Percentiles rank a stretch among this genome's conserved stretches.
phyloP scores from a whole-genome alignment of 2,113 vertebrate genomes.

The Scomber scombrus region DNA sequence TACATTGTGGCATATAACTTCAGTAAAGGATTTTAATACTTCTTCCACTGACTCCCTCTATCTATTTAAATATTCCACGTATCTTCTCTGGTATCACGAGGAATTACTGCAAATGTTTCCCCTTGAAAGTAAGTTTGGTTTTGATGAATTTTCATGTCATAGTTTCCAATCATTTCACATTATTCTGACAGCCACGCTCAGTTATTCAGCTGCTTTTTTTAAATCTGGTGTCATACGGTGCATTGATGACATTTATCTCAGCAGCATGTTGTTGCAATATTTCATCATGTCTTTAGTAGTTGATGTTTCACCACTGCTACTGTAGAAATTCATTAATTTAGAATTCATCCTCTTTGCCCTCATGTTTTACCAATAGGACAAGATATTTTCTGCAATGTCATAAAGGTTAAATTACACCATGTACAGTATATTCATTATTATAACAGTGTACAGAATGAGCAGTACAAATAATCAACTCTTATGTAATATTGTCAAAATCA shows the following conservation, averaged over 20 bases:
- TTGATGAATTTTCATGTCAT: constrained; percentile 18
- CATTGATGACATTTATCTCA: constrained; percentile 2
- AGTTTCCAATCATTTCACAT: constrained; percentile 11
- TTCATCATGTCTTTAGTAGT: constrained; percentile 35
- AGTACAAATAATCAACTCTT: too few species aligned
- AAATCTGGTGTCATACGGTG: background rate
- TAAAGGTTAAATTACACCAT: background rate
- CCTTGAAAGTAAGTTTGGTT: constrained; percentile 9
- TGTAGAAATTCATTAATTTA: background rate
- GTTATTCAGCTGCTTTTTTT: constrained; percentile 28
- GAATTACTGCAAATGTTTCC: background rate
- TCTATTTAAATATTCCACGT: background rate
- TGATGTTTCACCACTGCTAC: constrained; percentile 14
- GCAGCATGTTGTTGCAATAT: constrained; percentile 32
- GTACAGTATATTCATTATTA: background rate
- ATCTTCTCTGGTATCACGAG: constrained; percentile 2
- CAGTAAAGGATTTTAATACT: too few species aligned
- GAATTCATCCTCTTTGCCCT: background rate
- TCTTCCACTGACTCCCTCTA: too few species aligned
- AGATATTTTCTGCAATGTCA: too few species aligned
- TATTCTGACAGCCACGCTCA: constrained; percentile 34
- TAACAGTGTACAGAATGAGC: background rate
- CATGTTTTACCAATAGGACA: too few species aligned
- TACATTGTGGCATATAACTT: too few species aligned
- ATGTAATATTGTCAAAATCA: background rate